Conservation (phyloP, 2,888 invertebrate genomes). For the Apodemia hepburni region DNA sequence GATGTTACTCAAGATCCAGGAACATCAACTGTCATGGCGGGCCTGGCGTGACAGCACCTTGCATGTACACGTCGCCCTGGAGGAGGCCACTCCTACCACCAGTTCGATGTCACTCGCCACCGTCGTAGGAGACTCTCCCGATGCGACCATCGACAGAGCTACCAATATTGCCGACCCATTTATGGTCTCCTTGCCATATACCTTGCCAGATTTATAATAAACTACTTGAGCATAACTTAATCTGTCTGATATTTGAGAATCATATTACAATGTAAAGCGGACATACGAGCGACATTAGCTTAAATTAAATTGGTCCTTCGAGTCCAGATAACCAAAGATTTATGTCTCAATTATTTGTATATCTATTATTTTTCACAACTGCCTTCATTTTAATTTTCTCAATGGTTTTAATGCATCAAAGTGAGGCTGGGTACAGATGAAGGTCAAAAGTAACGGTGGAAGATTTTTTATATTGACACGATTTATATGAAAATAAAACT, state of each 20-base stretch:
- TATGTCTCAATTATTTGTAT: constrained; percentile 40
- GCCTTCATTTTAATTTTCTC: constrained; percentile 35
- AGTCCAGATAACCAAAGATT: background rate
- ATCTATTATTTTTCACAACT: constrained; percentile 33
- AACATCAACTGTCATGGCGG: constrained; percentile 72
- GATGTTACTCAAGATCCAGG: constrained; percentile 74
- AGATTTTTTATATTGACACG: constrained; percentile 13
- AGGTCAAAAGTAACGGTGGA: background rate
- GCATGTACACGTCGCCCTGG: constrained; percentile 64
- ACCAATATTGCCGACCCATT: constrained; percentile 63
- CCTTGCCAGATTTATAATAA: constrained; percentile 36
- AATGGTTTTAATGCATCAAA: background rate
- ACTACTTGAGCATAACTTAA: background rate
- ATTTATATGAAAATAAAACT: constrained; percentile 37
- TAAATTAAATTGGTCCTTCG: background rate
- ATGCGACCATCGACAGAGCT: constrained; percentile 54
- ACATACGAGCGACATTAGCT: background rate
- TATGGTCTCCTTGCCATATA: constrained; percentile 51
- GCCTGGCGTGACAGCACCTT: constrained; percentile 70
- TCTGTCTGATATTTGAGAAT: background rate
- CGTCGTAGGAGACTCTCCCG: constrained; percentile 39
- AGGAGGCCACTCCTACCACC: constrained; percentile 33
- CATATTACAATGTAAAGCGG: too few relatives aligned
- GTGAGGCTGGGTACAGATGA: background rate
- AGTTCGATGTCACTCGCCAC: constrained; percentile 42